Evolutionary conservation across 2,113 vertebrate genomes (phyloP).

Genomic region (Eleginops maclovinus): DNA sequence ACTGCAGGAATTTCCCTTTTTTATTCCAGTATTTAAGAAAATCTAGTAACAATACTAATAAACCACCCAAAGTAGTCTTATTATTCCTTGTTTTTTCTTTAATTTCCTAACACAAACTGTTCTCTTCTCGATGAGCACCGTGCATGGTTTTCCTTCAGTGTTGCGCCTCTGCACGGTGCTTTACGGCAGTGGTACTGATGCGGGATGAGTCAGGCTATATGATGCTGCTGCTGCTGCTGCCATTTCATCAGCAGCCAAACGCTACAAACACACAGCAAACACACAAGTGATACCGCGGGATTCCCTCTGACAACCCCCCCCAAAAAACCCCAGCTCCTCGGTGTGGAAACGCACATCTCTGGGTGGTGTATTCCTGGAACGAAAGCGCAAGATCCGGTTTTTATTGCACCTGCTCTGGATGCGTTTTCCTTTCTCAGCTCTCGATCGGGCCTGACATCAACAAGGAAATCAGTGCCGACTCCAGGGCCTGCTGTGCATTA

Average conservation of each 20-base stretch:
- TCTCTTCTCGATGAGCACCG: too few species aligned
- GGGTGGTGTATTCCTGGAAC: conserved; percentile 1
- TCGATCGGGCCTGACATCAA: conserved; percentile 41
- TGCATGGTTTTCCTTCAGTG: not conserved
- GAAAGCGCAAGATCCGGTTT: conserved; percentile 22
- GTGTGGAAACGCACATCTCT: not conserved
- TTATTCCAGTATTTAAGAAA: not conserved
- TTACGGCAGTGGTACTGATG: conserved; percentile 89
- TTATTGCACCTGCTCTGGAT: conserved; percentile 48
- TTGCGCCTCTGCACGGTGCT: conserved; percentile 70
- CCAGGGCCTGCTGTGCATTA: conserved; percentile 11
- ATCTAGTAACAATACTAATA: not conserved
- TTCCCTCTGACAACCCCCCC: conserved; percentile 35
- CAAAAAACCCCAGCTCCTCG: not conserved
- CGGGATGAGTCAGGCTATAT: conserved; percentile 93
- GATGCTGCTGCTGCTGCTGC: conserved; percentile 88
- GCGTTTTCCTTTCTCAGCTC: conserved; percentile 7
- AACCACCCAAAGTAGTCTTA: too few species aligned
- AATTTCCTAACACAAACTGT: too few species aligned
- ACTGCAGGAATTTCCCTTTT: not conserved
- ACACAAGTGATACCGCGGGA: conserved; percentile 49
- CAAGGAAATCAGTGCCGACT: conserved; percentile 24
- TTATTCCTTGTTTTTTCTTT: not conserved
- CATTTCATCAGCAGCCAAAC: conserved; percentile 89
- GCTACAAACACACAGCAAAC: conserved; percentile 65